Percentiles rank a stretch among this genome's conserved stretches.
phyloP scores from a whole-genome alignment of 2,797 vertebrate genomes.

The Florisuga fusca region DNA sequence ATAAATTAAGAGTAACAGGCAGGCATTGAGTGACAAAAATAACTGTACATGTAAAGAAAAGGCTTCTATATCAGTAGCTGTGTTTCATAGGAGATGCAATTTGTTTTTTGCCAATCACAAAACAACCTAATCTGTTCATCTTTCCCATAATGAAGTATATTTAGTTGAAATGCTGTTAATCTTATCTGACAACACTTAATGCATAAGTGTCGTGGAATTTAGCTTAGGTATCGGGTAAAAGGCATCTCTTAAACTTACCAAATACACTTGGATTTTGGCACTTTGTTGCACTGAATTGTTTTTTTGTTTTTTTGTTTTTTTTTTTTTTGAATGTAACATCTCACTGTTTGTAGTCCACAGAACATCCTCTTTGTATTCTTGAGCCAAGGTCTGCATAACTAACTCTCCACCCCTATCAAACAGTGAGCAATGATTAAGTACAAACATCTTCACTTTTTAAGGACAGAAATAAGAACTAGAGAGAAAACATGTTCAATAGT shows the following conservation, averaged over 20 bases:
- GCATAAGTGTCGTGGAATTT: neutral
- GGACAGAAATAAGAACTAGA: neutral
- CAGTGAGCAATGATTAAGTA: neutral
- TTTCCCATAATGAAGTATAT: neutral
- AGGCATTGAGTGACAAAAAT: neutral
- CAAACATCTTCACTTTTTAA: neutral
- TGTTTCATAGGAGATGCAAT: neutral
- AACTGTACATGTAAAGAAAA: neutral
- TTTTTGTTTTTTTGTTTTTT: neutral
- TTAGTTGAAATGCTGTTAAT: neutral
- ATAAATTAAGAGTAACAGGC: neutral
- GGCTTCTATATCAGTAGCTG: neutral
- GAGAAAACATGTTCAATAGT: neutral
- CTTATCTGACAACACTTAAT: neutral
- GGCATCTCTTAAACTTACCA: neutral
- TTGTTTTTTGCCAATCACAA: neutral
- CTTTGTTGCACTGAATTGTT: neutral
- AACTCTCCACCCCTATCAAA: constrained; percentile 15
- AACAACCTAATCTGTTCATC: neutral
- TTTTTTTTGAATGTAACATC: neutral
- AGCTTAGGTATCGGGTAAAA: neutral
- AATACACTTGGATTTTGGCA: neutral
- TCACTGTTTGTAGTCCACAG: neutral
- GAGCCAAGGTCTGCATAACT: neutral
- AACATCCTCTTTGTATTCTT: neutral